phyloP scores from a whole-genome alignment of 2,113 vertebrate species.

The Oceanodroma tethys region DNA sequence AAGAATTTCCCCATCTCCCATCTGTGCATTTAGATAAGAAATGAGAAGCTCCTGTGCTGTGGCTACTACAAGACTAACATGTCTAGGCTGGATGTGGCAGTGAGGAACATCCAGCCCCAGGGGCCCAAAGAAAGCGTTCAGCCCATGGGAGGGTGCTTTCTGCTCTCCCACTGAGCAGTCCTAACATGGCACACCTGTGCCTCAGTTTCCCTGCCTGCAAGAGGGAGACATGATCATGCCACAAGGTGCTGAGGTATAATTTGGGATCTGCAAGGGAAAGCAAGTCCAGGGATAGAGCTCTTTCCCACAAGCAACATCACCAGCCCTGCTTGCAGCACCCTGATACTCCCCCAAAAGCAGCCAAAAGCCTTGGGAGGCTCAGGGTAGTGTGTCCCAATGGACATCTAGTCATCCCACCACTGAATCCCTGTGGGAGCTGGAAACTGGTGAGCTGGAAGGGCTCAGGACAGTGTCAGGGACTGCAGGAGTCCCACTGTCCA shows the following conservation, averaged over 20 bases:
- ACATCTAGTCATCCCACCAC: neutral
- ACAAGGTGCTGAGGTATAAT: neutral
- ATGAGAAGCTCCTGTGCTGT: neutral
- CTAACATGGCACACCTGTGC: neutral
- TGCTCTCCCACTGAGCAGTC: neutral
- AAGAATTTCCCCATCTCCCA: neutral
- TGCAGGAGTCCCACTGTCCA: neutral
- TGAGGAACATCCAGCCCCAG: neutral
- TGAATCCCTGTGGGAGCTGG: neutral
- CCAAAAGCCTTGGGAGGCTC: neutral
- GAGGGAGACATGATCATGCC: neutral
- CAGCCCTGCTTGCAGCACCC: neutral
- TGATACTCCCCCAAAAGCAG: neutral
- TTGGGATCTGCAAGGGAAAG: neutral
- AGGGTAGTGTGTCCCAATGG: neutral
- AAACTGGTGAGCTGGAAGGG: neutral
- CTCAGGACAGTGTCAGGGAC: neutral
- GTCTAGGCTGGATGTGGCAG: neutral
- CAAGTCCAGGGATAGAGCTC: accelerated
- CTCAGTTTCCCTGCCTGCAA: neutral
- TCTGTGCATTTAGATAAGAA: neutral
- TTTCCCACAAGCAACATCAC: neutral
- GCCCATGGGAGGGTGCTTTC: neutral
- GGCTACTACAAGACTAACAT: neutral
- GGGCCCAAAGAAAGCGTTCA: accelerated